A percentile compares a stretch with the other conserved stretches of the same genome.
These are phyloP conservation scores for Misgurnus mizolepis DNA, from an alignment of 2,113 vertebrate species.

Conservation along the genomic window DNA sequence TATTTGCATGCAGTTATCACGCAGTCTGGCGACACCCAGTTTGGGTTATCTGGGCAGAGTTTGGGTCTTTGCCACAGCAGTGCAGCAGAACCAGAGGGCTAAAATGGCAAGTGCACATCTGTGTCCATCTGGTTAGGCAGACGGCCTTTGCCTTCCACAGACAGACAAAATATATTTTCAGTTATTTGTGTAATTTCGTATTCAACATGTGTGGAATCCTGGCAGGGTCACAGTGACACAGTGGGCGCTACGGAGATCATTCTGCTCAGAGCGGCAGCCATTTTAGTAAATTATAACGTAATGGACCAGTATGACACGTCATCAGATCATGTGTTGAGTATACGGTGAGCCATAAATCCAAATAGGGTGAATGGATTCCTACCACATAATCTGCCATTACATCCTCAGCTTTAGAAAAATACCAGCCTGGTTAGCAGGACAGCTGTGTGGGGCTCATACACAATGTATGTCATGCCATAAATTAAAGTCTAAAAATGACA, in stretches of 20 bases:
- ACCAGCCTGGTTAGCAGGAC: not conserved
- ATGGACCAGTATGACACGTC: not conserved
- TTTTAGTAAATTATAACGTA: conserved; percentile 16
- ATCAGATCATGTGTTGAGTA: conserved; percentile 2
- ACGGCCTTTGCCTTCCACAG: conserved; percentile 33
- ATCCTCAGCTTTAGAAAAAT: not conserved
- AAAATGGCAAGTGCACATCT: conserved; percentile 47
- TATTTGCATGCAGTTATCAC: conserved; percentile 27
- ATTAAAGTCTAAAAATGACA: not conserved
- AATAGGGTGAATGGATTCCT: conserved; percentile 3
- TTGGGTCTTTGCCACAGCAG: conserved; percentile 12
- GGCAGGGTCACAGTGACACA: conserved; percentile 5
- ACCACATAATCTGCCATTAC: not conserved
- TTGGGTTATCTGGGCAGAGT: conserved; percentile 11
- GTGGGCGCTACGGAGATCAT: not conserved
- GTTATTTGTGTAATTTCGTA: not conserved
- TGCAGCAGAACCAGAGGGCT: conserved; percentile 35
- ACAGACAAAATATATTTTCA: conserved; percentile 31
- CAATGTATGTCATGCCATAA: not conserved
- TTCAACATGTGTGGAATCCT: not conserved
- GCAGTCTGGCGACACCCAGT: conserved; percentile 27
- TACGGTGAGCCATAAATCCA: conserved; percentile 5
- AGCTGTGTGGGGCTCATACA: not conserved
- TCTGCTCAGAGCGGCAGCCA: conserved; percentile 17
- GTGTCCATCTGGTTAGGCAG: conserved; percentile 29